phyloP scores from a whole-genome alignment of 2,113 vertebrate species.

The Pholis gunnellus region DNA sequence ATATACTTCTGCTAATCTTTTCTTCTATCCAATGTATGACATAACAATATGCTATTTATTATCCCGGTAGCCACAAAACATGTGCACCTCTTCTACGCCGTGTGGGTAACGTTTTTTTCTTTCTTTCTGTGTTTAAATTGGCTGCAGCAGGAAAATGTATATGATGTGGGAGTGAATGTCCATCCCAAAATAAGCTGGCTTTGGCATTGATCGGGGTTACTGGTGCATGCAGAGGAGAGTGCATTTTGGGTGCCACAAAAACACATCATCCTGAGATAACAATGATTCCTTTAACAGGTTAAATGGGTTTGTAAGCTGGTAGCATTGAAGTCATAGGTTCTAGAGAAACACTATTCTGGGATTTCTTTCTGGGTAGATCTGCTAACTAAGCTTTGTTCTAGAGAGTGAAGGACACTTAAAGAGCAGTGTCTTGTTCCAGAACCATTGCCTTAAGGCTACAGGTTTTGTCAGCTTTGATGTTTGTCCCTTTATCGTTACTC shows the following conservation, averaged over 20 bases:
- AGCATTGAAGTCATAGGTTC: constrained; percentile 16
- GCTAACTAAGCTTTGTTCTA: constrained; percentile 10
- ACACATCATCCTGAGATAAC: constrained; percentile 29
- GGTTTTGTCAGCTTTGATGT: constrained; percentile 50
- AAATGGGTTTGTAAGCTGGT: constrained; percentile 30
- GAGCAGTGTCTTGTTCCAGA: not conserved
- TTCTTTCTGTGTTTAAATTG: constrained; percentile 7
- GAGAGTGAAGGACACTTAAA: constrained; percentile 19
- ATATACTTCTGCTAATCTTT: constrained; percentile 17
- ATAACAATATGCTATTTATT: not conserved
- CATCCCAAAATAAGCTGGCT: constrained; percentile 41
- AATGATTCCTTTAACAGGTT: constrained; percentile 43
- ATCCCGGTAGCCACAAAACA: constrained; percentile 11
- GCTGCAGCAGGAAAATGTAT: constrained; percentile 38
- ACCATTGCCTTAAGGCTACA: constrained; percentile 33
- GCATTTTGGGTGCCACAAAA: constrained; percentile 43
- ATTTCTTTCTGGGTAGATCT: constrained; percentile 12
- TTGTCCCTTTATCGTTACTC: constrained; percentile 34
- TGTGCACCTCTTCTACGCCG: not conserved
- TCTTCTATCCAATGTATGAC: not conserved
- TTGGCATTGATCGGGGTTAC: constrained; percentile 45
- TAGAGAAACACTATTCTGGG: constrained; percentile 23
- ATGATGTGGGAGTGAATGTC: constrained; percentile 50
- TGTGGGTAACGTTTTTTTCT: constrained; percentile 5
- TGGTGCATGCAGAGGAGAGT: constrained; percentile 42